Conservation (phyloP, 2,113 vertebrate genomes). For the Hippoglossus stenolepis region DNA sequence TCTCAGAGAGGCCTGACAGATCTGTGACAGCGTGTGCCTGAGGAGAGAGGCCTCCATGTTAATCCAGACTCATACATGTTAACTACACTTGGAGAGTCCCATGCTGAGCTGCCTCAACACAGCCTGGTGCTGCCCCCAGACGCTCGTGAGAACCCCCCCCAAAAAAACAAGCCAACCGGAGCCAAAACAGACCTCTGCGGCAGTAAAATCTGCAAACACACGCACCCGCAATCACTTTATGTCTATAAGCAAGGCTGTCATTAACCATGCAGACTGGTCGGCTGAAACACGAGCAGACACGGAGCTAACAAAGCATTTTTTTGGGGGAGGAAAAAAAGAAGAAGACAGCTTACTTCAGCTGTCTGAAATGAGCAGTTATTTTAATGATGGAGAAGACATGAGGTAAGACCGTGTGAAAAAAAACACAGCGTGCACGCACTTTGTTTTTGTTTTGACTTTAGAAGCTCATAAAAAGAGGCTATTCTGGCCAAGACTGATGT, state of each 20-base stretch:
- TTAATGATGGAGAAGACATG: constrained; percentile 36
- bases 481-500: constrained; percentile 10
- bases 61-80: constrained; percentile 61
- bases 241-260: constrained; percentile 70
- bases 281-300: constrained; percentile 61
- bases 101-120: constrained; percentile 40
- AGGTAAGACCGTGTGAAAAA: constrained; percentile 32
- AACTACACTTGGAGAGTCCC: constrained; percentile 51
- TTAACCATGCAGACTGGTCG: constrained; percentile 64
- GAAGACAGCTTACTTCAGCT: constrained; percentile 43
- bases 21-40: constrained; percentile 64
- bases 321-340: not conserved
- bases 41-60: constrained; percentile 55
- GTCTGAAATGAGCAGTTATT: constrained; percentile 54
- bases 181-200: constrained; percentile 21
- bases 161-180: constrained; percentile 22
- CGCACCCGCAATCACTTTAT: constrained; percentile 55
- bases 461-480: not conserved
- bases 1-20: constrained; percentile 58
- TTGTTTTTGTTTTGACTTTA: constrained; percentile 48
- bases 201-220: constrained; percentile 54
- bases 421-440: constrained; percentile 10
- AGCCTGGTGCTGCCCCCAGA: not conserved
- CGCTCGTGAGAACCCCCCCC: not conserved
- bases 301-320: constrained; percentile 54